Base-by-base conservation (phyloP, 1,140 invertebrate species). In the Drosophila guanche region DNA sequence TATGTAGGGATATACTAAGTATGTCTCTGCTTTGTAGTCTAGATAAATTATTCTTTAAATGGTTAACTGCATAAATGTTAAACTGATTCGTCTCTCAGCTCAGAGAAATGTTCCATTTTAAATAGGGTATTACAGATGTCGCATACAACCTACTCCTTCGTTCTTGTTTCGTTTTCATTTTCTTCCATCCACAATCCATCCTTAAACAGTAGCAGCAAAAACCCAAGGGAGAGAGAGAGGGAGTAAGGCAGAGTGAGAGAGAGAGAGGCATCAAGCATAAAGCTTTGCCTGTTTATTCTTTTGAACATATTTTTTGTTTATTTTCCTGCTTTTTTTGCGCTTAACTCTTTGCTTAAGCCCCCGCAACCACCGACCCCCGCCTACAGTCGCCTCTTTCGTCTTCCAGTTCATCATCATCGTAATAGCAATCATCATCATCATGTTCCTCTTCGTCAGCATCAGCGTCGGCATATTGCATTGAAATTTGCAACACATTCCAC, bases 401-500 rank as follows among this genome's bases (percentile, higher is more conserved):
- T 37, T 37, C 33, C 33, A 37, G 33, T 37, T 37, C 33, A 68
- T 67, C 62, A 46, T 8, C 41, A 61, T 43, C 48, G 58, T 46
- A 45, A 37, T 37, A 54, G 23, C 29, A 40, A 33, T 33, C 50
- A 10, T 52, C 50, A 37, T 37, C 50, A 37, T 53, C 37, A 25
- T 68, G 33, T 29, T 45, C 23, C 37, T 50, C 50, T n/a, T 29
- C 56, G 42, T 20, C 60, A 10, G 48, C 54, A 25, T 42, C 72
- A 40, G 59, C 46, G 68, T 67, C 71, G 67, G 72, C 81, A 76
- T 76, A 86, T 86, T 85, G 80, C 81, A 84, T 86, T 84, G 76
- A 73, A 85, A 85, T 80, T 85, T 85, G 72, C 80, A 80, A 84
- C 80, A 86, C 80, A 84, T 86, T 84, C 68, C 67, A 68, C 53